phyloP scores from a whole-genome alignment of 2,888 invertebrate species.

The Lycaena phlaeas region DNA sequence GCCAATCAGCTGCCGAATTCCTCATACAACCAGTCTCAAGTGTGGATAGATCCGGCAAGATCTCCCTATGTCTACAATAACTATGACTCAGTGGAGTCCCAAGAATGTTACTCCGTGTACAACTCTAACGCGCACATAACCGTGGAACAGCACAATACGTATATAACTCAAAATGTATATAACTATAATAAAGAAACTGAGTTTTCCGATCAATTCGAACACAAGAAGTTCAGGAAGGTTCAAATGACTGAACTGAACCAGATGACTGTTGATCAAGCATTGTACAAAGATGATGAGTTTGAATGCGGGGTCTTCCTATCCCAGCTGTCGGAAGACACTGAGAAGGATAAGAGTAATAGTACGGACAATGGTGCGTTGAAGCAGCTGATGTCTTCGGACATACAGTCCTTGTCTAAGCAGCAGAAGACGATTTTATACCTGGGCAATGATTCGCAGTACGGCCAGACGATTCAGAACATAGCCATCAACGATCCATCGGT shows the following conservation, averaged over 20 bases:
- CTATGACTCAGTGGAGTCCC: constrained; percentile 29
- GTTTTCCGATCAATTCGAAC: constrained; percentile 33
- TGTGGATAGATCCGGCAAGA: constrained; percentile 53
- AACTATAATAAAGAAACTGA: constrained; percentile 36
- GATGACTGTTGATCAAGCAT: constrained; percentile 19
- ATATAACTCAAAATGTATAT: constrained; percentile 50
- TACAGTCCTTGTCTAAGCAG: constrained; percentile 45
- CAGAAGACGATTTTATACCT: constrained; percentile 52
- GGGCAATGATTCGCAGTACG: constrained; percentile 43
- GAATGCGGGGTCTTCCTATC: constrained; percentile 48
- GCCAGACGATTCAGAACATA: constrained; percentile 59
- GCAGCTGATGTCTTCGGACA: constrained; percentile 53
- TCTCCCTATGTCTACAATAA: constrained; percentile 52
- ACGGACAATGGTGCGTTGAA: constrained; percentile 47
- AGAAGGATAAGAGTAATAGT: constrained; percentile 35
- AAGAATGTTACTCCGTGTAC: constrained; percentile 32
- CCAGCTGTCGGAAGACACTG: constrained; percentile 37
- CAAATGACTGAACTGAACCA: constrained; percentile 23
- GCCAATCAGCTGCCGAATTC: constrained; percentile 27
- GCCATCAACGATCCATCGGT: constrained; percentile 42
- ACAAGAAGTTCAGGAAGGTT: constrained; percentile 32
- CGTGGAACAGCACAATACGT: constrained; percentile 48
- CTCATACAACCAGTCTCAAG: constrained; percentile 39
- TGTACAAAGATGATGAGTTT: constrained; percentile 45
- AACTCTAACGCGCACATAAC: constrained; percentile 34